These are phyloP conservation scores for Phania funesta DNA, from an alignment of 2,888 invertebrate genomes.

Conservation along the genomic window DNA sequence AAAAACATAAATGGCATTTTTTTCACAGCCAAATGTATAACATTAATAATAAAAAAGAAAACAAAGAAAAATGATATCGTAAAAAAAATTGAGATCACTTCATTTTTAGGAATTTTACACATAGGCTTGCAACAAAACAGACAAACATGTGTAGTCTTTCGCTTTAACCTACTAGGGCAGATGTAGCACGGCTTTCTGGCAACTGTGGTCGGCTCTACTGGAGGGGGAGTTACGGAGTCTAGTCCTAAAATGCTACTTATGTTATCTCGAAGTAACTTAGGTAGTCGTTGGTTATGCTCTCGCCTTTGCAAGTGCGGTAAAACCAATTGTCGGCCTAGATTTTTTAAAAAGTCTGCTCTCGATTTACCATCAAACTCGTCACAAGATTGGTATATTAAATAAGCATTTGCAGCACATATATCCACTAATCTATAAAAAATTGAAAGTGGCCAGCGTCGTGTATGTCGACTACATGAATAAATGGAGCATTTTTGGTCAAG, in stretches of 20 bases:
- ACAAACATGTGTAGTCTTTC: conserved; percentile 43
- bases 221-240: too few relatives aligned
- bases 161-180: conserved; percentile 37
- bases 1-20: neutral
- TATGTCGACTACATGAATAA: neutral
- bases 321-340: conserved; percentile 29
- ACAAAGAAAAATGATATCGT: conserved; percentile 9
- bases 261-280: conserved; percentile 12
- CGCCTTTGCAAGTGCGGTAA: too few relatives aligned
- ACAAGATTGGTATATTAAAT: too few relatives aligned
- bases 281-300: conserved; percentile 15
- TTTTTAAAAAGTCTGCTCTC: too few relatives aligned
- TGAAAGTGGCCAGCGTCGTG: too few relatives aligned
- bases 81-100: conserved; percentile 25
- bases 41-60: conserved; percentile 23
- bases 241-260: too few relatives aligned
- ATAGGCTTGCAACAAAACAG: conserved; percentile 42
- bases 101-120: conserved; percentile 18
- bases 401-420: too few relatives aligned
- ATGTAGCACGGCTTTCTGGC: too few relatives aligned
- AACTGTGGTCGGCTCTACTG: too few relatives aligned
- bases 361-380: too few relatives aligned
- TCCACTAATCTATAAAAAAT: too few relatives aligned
- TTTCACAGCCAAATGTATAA: conserved; percentile 29
- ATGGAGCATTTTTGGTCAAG: neutral